Evolutionary conservation across 2,113 vertebrate species (phyloP), one percentile per base, ranked within the genome.

Genomic region (Anguilla rostrata): DNA sequence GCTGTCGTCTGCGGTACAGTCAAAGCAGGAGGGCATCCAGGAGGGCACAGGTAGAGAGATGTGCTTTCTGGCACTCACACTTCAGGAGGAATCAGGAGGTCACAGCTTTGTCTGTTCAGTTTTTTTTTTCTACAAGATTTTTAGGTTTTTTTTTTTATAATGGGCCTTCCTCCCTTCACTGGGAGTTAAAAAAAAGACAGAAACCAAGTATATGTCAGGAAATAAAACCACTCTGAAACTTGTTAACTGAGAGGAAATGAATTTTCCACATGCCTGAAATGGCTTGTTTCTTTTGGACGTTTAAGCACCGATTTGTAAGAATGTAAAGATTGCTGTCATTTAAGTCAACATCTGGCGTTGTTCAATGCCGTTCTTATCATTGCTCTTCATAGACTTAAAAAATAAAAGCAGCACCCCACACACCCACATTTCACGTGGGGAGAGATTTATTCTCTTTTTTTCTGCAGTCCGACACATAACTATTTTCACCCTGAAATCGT

Each of bases 31-130:
- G 89, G 87, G 81, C 85, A 86, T 34, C 39, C 82, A 18, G 40
- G 29, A 85, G 88, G 43, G 66, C 63, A 49, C 9, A 6, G 46
- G 9, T 87, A 34, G 39, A 57, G 49, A 83, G 81, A 53, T 34
- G 83, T 63, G 78, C 46, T 88, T 84, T 79, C 82, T 86, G 87
- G 43, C 84, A 49, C 29, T 88, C 82, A 63, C 53, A 82, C 46
- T 81, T 86, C 88, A 89, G 85, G 60, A 20, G 87, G 92, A 93
- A 93, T 94, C 94, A 96, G 92, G 93, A 93, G 93, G 94, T 94
- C 87, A 93, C 86, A 88, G 86, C 39, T 86, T 46, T 86, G 11
- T 66, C 81, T 5, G 29, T 26, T 20, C 57, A 49, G 18, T 81
- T 63, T n/a, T 39, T 84, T 39, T 90, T 34, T 88, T 87, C 63